Conservation (phyloP, 1,140 invertebrate species). For the Vanessa atalanta region DNA sequence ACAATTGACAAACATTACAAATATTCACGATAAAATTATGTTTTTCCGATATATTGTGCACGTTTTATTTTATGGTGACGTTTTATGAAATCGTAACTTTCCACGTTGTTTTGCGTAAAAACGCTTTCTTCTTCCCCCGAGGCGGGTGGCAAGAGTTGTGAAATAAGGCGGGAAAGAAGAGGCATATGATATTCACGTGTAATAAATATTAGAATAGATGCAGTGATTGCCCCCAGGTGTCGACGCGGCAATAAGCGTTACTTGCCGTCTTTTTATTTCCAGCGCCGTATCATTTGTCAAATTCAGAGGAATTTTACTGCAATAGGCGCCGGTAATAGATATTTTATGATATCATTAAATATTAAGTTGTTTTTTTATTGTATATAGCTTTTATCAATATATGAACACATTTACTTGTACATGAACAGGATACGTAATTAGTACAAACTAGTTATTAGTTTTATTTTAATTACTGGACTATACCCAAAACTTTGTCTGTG, state of each 20-base stretch:
- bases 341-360: not conserved
- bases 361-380: not conserved
- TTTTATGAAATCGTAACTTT: slow-evolving; percentile 40
- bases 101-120: slow-evolving; percentile 40
- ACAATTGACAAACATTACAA: slow-evolving; percentile 11
- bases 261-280: slow-evolving; percentile 44
- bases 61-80: slow-evolving; percentile 36
- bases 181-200: slow-evolving; percentile 76
- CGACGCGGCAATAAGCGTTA: slow-evolving; percentile 42
- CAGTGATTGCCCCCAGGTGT: slow-evolving; percentile 70
- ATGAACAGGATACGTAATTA: too few relatives aligned
- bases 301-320: slow-evolving; percentile 15
- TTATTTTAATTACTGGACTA: too few relatives aligned
- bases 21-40: slow-evolving; percentile 15
- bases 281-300: slow-evolving; percentile 14
- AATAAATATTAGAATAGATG: slow-evolving; percentile 80
- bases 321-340: slow-evolving; percentile 1
- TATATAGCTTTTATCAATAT: too few relatives aligned
- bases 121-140: slow-evolving; percentile 28
- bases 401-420: too few relatives aligned
- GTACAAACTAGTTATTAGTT: too few relatives aligned
- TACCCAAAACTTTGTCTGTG: too few relatives aligned
- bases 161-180: slow-evolving; percentile 64
- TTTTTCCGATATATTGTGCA: slow-evolving; percentile 29
- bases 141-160: slow-evolving; percentile 46